Evolutionary conservation across 1,140 invertebrate species (phyloP), one percentile per base, ranked within the genome.

Genomic region (Macrocentrus cingulum): DNA sequence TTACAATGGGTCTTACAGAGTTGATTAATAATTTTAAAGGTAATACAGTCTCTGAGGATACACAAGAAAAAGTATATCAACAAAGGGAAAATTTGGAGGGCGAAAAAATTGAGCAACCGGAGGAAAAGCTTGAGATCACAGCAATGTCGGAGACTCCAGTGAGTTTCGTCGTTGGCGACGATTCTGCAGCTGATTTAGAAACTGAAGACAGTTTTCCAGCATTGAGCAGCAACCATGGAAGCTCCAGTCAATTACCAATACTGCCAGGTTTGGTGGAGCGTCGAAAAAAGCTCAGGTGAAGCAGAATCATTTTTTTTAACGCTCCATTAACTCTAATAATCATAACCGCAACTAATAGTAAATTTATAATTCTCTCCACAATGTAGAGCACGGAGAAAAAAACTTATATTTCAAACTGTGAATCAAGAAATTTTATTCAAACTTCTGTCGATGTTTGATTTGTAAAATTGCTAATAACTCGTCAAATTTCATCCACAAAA

Each of bases 241-340:
- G 9, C 25, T 5, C 48, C 32, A 55, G 68, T 59, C 63, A 77
- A 48, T 58, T 64, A 63, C 64, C 49, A 15, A 59, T 69, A 50
- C 66, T 79, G 63, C 77, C 79, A 19, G 81, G 81, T 56, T 65
- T 82, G 53, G 69, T 76, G 22, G 82, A 83, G 59, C 76, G 79
- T 18, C 76, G 81, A 16, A 82, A 72, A 63, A 75, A 81, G 11
- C 79, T 83, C 69, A 82, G 81, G 82, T 83, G 76, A 74, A 67
- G 32, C 13, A 22, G 36, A 29, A n/a, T n/a, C 50, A 13, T 32
- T 29, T 48, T 63, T 66, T 62, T 46, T 44, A 55, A 58, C n/a
- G 44, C 44, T 39, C 16, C 25, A 5, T 29, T 29, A n/a, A n/a
- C n/a, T n/a, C n/a, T n/a, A n/a, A n/a, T n/a, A n/a, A n/a, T n/a